Base-by-base conservation (phyloP, 2,113 vertebrate species). In the Odontesthes bonariensis region DNA sequence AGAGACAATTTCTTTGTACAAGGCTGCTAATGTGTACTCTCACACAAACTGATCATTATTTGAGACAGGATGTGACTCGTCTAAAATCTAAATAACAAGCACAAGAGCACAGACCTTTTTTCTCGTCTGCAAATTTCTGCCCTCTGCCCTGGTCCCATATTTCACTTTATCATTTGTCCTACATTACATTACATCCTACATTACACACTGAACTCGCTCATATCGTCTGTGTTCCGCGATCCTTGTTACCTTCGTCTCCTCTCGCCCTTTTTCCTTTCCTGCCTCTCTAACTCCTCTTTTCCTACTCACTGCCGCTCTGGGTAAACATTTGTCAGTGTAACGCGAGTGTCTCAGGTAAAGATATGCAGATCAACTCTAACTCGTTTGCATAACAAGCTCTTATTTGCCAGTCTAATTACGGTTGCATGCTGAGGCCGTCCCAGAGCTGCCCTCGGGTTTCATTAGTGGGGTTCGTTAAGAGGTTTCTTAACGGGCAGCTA, bases 391-490 rank as follows among this genome's bases (percentile, higher is more conserved):
- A 92, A 90, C 83, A 66, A 92, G 86, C 84, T 75, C 83, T 86
- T 89, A 90, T 92, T 89, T 90, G 89, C 84, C 81, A 75, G 84
- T 86, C 81, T 90, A 92, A 92, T 93, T 88, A 88, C 4, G 55
- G 75, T 68, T 81, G 81, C 79, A 77, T 58, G 73, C 69, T 46
- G 69, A 70, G 85, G 82, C 84, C 69, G 47, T 87, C 86, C 86
- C 90, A 82, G 77, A 75, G 89, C 85, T 85, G 88, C 89, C 90
- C 91, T 88, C 81, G 52, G 88, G 88, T 85, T 92, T 90, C 87
- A 89, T 90, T 90, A 91, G 86, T 46, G 67, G 72, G 83, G 58
- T 89, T 92, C 77, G 87, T 91, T 91, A 89, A 88, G 84, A 85
- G 90, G 81, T 87, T 88, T 80, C 84, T 89, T 91, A 92, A 85